phyloP scores from a whole-genome alignment of 2,888 invertebrate species.

The Scaeva pyrastri region DNA sequence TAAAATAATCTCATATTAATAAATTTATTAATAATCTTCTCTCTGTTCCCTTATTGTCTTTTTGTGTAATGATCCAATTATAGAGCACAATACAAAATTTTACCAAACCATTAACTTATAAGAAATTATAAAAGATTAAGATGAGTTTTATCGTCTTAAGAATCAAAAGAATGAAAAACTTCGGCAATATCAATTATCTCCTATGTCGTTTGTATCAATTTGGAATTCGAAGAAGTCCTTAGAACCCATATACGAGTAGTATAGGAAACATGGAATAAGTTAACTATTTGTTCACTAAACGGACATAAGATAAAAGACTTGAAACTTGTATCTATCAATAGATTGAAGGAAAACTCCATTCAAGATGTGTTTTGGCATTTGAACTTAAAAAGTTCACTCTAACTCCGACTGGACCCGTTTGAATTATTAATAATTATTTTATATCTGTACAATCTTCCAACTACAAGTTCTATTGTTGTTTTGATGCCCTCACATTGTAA shows the following conservation, averaged over 20 bases:
- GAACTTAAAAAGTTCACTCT: not conserved
- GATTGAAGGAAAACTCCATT: not conserved
- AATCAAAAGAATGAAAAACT: not conserved
- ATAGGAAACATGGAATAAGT: not conserved
- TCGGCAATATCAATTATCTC: not conserved
- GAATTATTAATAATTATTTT: not conserved
- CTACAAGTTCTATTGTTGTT: not conserved
- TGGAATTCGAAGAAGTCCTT: not conserved
- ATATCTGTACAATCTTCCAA: not conserved
- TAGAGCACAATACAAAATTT: too few relatives aligned
- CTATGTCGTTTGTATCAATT: not conserved
- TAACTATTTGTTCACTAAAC: not conserved
- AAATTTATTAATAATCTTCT: too few relatives aligned
- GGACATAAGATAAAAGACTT: not conserved
- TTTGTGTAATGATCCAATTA: too few relatives aligned
- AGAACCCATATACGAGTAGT: too few relatives aligned
- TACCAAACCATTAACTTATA: not conserved
- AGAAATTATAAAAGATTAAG: not conserved
- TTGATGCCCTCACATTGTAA: constrained; percentile 6
- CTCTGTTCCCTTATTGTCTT: too few relatives aligned
- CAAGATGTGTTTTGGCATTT: not conserved
- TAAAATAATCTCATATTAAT: too few relatives aligned
- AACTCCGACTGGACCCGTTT: not conserved
- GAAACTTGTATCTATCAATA: too few relatives aligned
- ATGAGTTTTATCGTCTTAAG: not conserved